Conservation (phyloP, 2,888 invertebrate species). For the Petrolisthes cinctipes region DNA sequence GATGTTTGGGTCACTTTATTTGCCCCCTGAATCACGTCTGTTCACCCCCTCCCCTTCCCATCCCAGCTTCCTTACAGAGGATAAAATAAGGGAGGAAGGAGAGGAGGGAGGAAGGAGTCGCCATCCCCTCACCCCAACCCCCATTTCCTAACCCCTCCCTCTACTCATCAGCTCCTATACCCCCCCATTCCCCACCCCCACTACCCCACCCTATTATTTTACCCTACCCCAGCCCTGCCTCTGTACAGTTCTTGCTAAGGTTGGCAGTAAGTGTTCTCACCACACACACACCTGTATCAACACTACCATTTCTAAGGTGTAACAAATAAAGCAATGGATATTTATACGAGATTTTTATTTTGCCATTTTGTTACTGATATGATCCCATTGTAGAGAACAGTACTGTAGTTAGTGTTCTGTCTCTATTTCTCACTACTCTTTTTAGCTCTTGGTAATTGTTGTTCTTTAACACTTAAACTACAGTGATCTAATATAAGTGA, state of each 20-base stretch:
- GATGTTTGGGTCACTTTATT: neutral
- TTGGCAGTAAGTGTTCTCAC: constrained; percentile 58
- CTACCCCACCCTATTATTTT: neutral
- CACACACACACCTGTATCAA: constrained; percentile 59
- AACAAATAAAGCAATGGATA: constrained; percentile 62
- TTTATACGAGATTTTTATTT: neutral
- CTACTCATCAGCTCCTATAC: neutral
- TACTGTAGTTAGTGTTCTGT: no score
- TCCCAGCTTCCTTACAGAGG: neutral
- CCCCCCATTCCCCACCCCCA: neutral
- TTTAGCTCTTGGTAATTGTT: no score
- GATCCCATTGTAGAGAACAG: no score
- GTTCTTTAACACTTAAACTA: no score
- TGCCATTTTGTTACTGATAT: no score
- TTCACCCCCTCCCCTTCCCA: constrained; percentile 22
- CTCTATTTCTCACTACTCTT: no score
- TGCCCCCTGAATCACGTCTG: constrained; percentile 6
- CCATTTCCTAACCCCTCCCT: neutral
- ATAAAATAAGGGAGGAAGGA: constrained; percentile 27
- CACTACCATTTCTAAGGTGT: constrained; percentile 63
- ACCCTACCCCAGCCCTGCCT: constrained; percentile 47
- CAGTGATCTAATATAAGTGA: no score
- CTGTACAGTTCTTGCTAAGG: constrained; percentile 55
- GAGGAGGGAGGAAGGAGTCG: constrained; percentile 11
- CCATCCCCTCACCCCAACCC: neutral